Conservation (phyloP, 2,797 vertebrate genomes). For the Acrossocheilus wenchowensis region DNA sequence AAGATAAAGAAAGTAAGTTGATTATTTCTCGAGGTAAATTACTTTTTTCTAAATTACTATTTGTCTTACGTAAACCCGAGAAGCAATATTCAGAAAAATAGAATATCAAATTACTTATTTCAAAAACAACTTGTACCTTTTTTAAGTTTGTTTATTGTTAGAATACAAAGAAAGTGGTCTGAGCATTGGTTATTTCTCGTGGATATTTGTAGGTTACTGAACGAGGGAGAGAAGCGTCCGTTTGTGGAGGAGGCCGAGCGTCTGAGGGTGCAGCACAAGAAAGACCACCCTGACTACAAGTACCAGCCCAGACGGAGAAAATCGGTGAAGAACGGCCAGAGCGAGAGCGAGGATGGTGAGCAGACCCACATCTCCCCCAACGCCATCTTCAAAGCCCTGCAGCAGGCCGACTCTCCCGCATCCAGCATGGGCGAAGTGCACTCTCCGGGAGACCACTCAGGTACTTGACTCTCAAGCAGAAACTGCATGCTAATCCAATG, state of each 20-base stretch:
- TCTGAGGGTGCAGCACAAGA: slow-evolving; percentile 95
- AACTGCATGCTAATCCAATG: background rate
- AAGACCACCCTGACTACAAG: slow-evolving; percentile 98
- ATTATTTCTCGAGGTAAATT: background rate
- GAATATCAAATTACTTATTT: background rate
- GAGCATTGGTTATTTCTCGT: background rate
- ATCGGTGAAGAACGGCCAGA: slow-evolving; percentile 93
- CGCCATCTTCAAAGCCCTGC: slow-evolving; percentile 96
- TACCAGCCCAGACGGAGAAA: slow-evolving; percentile 95
- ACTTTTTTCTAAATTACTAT: background rate
- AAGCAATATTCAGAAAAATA: background rate
- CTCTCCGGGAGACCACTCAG: slow-evolving; percentile 94
- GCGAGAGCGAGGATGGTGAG: slow-evolving; percentile 89
- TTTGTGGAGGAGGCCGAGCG: slow-evolving; percentile 98
- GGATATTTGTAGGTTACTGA: slow-evolving; percentile 82
- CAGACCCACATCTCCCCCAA: slow-evolving; percentile 97
- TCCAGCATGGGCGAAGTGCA: slow-evolving; percentile 96
- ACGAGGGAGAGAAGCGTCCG: slow-evolving; percentile 95
- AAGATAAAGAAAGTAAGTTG: too few relatives aligned
- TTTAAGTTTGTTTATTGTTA: background rate
- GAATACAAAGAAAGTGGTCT: too few relatives aligned
- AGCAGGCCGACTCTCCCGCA: slow-evolving; percentile 94
- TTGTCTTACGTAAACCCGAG: background rate
- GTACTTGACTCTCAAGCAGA: slow-evolving; percentile 71
- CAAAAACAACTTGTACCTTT: background rate